A percentile compares a stretch with the other conserved stretches of the same genome.
Conservation (phyloP, 2,888 invertebrate species). For the Epirrhoe alternata region DNA sequence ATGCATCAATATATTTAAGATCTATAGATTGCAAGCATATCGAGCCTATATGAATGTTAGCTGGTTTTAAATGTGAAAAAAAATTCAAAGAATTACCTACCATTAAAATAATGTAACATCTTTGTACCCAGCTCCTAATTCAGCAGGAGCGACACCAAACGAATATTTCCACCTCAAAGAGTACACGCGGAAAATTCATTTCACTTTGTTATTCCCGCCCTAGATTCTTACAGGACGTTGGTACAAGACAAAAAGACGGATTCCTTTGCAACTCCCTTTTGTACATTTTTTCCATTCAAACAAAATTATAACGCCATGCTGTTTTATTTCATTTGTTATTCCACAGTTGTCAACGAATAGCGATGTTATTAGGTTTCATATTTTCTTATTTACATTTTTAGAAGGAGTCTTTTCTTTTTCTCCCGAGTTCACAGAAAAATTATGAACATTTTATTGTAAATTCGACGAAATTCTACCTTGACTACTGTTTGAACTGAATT, state of each 20-base stretch:
- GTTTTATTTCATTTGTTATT: slow-evolving; percentile 27
- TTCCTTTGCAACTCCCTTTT: slow-evolving; percentile 31
- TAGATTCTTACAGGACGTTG: slow-evolving; percentile 35
- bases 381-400: slow-evolving; percentile 21
- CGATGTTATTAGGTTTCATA: slow-evolving; percentile 26
- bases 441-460: slow-evolving; percentile 14
- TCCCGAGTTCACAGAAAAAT: slow-evolving; percentile 4
- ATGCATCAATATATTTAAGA: too few relatives aligned
- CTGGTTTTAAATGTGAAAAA: neutral
- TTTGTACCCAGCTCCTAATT: slow-evolving; percentile 6
- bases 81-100: neutral
- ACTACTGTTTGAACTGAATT: neutral
- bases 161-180: slow-evolving; percentile 43
- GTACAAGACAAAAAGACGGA: slow-evolving; percentile 31
- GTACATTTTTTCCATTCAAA: slow-evolving; percentile 29
- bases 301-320: slow-evolving; percentile 31
- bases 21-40: too few relatives aligned
- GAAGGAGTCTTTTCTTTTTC: slow-evolving; percentile 7
- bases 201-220: slow-evolving; percentile 39
- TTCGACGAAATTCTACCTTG: neutral
- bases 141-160: slow-evolving; percentile 38
- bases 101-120: slow-evolving; percentile 9
- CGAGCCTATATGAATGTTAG: too few relatives aligned
- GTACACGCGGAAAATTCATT: slow-evolving; percentile 36
- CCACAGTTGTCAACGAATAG: slow-evolving; percentile 26